phyloP scores from a whole-genome alignment of 2,888 invertebrate genomes.

The Hypomecis atomaria region DNA sequence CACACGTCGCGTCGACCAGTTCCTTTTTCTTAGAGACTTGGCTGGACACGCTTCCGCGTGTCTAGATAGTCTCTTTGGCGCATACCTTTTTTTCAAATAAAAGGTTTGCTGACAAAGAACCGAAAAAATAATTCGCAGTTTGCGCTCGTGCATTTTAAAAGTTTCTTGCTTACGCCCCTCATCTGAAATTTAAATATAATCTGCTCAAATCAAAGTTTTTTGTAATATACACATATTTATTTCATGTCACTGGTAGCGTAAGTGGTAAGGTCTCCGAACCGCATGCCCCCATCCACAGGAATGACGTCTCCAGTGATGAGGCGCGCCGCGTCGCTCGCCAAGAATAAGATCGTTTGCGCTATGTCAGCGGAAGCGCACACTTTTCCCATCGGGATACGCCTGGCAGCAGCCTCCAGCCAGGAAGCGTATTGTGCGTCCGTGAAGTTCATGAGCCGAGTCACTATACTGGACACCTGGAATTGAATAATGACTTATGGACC shows the following conservation, averaged over 20 bases:
- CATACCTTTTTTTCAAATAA: too few relatives aligned
- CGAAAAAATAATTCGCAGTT: too few relatives aligned
- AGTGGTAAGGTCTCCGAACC: conserved; percentile 8
- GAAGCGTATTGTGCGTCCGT: conserved; percentile 12
- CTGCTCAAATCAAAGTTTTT: too few relatives aligned
- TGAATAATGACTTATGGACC: too few relatives aligned
- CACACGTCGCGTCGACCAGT: too few relatives aligned
- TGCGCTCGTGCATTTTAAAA: too few relatives aligned
- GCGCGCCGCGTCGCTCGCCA: conserved; percentile 19
- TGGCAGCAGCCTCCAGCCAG: conserved; percentile 15
- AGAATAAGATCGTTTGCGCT: conserved; percentile 4
- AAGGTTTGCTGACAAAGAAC: too few relatives aligned
- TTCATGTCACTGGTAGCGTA: conserved; percentile 17
- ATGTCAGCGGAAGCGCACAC: conserved; percentile 15
- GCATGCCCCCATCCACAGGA: conserved; percentile 24
- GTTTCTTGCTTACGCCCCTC: too few relatives aligned
- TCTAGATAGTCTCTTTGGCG: too few relatives aligned
- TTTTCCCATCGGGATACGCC: conserved; percentile 14
- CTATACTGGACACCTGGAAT: conserved; percentile 10
- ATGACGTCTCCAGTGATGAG: conserved; percentile 21
- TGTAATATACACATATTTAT: conserved; percentile 1
- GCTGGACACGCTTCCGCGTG: too few relatives aligned
- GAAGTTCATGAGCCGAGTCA: conserved; percentile 7
- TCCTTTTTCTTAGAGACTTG: too few relatives aligned
- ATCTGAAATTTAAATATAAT: too few relatives aligned